Evolutionary conservation across 2,888 invertebrate species (phyloP), one percentile per base, ranked within the genome.

Genomic region (Hyles lineata): DNA sequence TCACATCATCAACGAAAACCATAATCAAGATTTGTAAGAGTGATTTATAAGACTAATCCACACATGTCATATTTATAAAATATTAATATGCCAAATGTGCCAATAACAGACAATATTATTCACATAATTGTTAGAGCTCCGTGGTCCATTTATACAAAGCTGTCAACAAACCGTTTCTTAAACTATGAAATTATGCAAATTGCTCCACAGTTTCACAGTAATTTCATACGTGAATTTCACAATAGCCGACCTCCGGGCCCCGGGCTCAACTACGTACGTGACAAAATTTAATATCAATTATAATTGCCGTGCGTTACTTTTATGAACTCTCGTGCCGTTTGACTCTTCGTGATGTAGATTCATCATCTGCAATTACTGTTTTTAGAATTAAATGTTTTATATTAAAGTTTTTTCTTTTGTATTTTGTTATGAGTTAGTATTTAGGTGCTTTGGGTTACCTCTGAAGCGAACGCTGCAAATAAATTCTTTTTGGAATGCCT

Each of bases 151-250:
- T 71, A 75, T 74, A 73, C 75, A 73, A 76, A 74, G 78, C 78
- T 75, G 76, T 79, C 78, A 73, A 84, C 80, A 82, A 82, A 83
- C 79, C 80, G 81, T 88, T 86, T 85, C 87, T 76, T 81, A 84
- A 87, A 75, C 77, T 79, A 81, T 82, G 81, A 84, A 86, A 84
- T 86, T 85, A 87, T 86, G 85, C 83, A 86, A 87, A 87, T 85
- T 75, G 74, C 77, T 80, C 78, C 80, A 83, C 82, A 80, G 81
- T 85, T 83, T 78, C 63, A 71, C 67, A 52, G 67, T 72, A 35
- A 80, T 85, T 86, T 83, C 82, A 83, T 78, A 83, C 77, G 81
- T 80, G 77, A 76, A 82, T 87, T 87, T 85, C 87, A 78, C 78
- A 87, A 87, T 76, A 70, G 72, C 72, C 70, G 73, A 76, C 76